A percentile compares a stretch with the other conserved stretches of the same genome.
These are phyloP conservation scores for Muscina levida DNA, from an alignment of 2,888 invertebrate genomes.

Conservation along the genomic window DNA sequence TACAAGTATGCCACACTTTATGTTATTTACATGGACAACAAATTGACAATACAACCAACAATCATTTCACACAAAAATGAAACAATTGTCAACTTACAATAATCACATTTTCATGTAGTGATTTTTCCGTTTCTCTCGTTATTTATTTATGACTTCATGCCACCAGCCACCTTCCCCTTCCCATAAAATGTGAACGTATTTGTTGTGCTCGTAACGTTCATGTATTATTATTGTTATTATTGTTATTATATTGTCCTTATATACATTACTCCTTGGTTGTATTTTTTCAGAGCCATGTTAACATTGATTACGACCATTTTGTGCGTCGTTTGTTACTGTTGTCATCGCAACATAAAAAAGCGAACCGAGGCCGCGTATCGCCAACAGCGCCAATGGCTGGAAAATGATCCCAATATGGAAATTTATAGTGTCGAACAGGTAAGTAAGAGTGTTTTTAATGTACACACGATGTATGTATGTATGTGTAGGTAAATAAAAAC, in stretches of 20 bases:
- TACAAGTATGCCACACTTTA: too few relatives aligned
- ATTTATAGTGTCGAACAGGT: slow-evolving; percentile 80
- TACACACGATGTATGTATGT: not conserved
- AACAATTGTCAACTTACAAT: slow-evolving; percentile 20
- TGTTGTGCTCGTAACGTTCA: slow-evolving; percentile 10
- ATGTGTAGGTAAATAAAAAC: too few relatives aligned
- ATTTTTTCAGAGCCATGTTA: slow-evolving; percentile 86
- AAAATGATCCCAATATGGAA: slow-evolving; percentile 80
- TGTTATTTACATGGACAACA: too few relatives aligned
- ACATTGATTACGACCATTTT: slow-evolving; percentile 88
- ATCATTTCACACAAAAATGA: too few relatives aligned
- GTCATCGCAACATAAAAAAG: slow-evolving; percentile 80
- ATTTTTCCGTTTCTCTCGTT: slow-evolving; percentile 19
- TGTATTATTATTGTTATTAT: not conserved
- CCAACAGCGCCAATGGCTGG: slow-evolving; percentile 78
- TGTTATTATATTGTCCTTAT: slow-evolving; percentile 4
- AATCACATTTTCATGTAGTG: slow-evolving; percentile 54
- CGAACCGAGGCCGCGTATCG: slow-evolving; percentile 79
- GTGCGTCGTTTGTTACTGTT: slow-evolving; percentile 88
- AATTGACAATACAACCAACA: too few relatives aligned
- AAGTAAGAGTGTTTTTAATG: slow-evolving; percentile 58
- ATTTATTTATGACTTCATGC: too few relatives aligned
- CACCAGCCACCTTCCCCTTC: too few relatives aligned
- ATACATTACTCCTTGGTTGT: not conserved
- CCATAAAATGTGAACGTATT: too few relatives aligned